Evolutionary conservation across 2,113 vertebrate species (phyloP).

Genomic region (Tretioscincus oriximinensis): DNA sequence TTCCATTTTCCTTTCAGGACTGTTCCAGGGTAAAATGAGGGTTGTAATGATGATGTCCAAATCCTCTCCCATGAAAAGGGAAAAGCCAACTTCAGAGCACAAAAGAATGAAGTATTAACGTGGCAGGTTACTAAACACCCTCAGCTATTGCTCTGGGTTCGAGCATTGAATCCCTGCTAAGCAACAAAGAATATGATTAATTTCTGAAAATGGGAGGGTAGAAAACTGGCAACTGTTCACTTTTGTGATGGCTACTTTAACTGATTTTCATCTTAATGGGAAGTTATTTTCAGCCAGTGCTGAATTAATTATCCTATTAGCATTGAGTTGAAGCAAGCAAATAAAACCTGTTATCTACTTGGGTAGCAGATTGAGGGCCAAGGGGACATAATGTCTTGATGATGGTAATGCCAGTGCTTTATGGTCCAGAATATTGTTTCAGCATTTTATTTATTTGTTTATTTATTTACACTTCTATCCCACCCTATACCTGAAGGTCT

Average conservation of each 20-base stretch:
- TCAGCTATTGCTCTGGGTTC: constrained; percentile 47
- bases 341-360: neutral
- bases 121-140: constrained; percentile 66
- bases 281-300: neutral
- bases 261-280: constrained; percentile 11
- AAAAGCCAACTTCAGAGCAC: constrained; percentile 61
- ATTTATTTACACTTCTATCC: too few species aligned
- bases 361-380: too few species aligned
- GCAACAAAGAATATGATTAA: constrained; percentile 46
- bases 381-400: too few species aligned
- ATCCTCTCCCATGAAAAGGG: constrained; percentile 55
- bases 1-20: constrained; percentile 24
- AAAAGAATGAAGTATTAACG: constrained; percentile 68
- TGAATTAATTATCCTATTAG: neutral
- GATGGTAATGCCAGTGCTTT: too few species aligned
- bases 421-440: too few species aligned
- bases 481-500: too few species aligned
- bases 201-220: constrained; percentile 5
- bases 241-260: constrained; percentile 32
- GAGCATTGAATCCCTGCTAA: constrained; percentile 41
- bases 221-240: neutral
- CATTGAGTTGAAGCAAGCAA: neutral
- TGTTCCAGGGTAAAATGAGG: constrained; percentile 12
- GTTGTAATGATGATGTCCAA: constrained; percentile 8
- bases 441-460: too few species aligned